Percentiles rank a stretch among this genome's conserved stretches.
These are phyloP conservation scores for Ophiothrix spiculata DNA, from an alignment of 35 echinoderm and acorn worm species.

Conservation along the genomic window DNA sequence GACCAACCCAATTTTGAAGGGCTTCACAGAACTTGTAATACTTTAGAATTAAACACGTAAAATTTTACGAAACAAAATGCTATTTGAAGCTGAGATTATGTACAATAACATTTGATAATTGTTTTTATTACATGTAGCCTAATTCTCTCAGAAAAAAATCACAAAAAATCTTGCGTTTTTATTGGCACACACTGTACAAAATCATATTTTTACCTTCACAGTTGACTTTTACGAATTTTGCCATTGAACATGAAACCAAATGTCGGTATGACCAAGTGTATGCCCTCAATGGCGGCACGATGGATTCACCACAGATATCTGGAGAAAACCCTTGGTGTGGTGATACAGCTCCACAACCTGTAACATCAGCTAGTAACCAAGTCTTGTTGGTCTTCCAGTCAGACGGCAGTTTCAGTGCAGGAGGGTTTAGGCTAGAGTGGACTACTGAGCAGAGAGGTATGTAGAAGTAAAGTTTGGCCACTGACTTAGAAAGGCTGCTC, in stretches of 20 bases:
- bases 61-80: no score
- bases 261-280: slow-evolving; percentile 74
- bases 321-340: slow-evolving; percentile 83
- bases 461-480: neutral
- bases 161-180: no score
- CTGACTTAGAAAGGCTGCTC: no score
- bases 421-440: slow-evolving; percentile 86
- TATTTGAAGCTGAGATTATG: no score
- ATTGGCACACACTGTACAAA: no score
- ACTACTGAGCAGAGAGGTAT: slow-evolving; percentile 72
- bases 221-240: slow-evolving; percentile 81
- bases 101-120: no score
- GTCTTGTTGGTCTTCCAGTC: slow-evolving; percentile 68
- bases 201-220: slow-evolving; percentile 13
- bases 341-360: slow-evolving; percentile 21
- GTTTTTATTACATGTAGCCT: no score
- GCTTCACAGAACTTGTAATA: no score
- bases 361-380: slow-evolving; percentile 64
- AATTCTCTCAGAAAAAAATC: no score
- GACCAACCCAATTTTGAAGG: no score
- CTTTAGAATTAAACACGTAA: slow-evolving; percentile 43
- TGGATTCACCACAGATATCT: slow-evolving; percentile 79
- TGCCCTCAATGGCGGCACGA: slow-evolving; percentile 58
- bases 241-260: slow-evolving; percentile 47
- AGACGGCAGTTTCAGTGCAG: slow-evolving; percentile 15